Conservation (phyloP, 2,888 invertebrate species). For the Sinotaia quadrata region DNA sequence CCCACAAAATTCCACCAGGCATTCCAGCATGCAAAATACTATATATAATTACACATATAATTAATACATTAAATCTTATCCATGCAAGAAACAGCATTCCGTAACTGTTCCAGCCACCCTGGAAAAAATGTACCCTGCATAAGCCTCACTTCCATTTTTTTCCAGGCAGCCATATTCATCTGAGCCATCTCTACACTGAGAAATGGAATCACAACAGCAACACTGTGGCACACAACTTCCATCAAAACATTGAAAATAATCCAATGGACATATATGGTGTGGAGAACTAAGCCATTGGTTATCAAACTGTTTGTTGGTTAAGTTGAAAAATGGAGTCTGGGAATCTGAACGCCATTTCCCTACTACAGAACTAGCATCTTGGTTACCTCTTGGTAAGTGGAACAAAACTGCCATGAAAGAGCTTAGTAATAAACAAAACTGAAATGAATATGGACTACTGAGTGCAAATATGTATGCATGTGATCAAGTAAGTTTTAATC, state of each 20-base stretch:
- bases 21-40: too few relatives aligned
- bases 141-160: slow-evolving; percentile 3
- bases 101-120: not conserved
- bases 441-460: too few relatives aligned
- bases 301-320: not conserved
- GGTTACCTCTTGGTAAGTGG: too few relatives aligned
- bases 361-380: slow-evolving; percentile 1
- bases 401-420: too few relatives aligned
- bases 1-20: too few relatives aligned
- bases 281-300: not conserved
- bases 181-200: slow-evolving; percentile 28
- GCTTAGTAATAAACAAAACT: too few relatives aligned
- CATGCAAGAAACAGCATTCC: slow-evolving; percentile 2
- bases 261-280: not conserved
- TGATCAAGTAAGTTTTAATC: too few relatives aligned
- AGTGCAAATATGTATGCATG: too few relatives aligned
- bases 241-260: slow-evolving; percentile 29
- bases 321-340: not conserved
- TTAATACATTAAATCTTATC: too few relatives aligned
- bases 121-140: not conserved
- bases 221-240: slow-evolving; percentile 29
- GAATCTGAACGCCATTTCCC: slow-evolving; percentile 4
- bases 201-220: slow-evolving; percentile 25
- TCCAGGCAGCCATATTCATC: slow-evolving; percentile 25
- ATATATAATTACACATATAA: too few relatives aligned